phyloP scores from a whole-genome alignment of 2,797 vertebrate species.

The Rhinella marina region DNA sequence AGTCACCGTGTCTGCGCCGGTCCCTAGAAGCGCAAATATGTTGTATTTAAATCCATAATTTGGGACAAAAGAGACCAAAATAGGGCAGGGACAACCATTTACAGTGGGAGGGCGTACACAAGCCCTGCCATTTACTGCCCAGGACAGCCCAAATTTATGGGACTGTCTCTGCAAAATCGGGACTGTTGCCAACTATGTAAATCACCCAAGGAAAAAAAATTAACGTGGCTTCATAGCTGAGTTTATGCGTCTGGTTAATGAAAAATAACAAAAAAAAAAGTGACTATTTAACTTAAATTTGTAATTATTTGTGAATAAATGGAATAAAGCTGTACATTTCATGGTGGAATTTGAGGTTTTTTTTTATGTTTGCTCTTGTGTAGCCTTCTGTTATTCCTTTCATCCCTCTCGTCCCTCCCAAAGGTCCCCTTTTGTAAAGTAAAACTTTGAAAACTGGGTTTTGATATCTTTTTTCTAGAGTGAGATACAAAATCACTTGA shows the following conservation, averaged over 20 bases:
- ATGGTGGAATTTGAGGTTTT: neutral
- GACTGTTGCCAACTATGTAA: neutral
- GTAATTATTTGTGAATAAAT: constrained; percentile 15
- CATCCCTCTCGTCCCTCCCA: neutral
- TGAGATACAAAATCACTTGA: no score
- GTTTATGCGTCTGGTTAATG: constrained; percentile 2
- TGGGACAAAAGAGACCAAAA: no score
- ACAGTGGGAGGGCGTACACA: no score
- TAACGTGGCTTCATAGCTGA: neutral
- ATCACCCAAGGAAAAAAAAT: neutral
- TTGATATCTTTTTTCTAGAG: no score
- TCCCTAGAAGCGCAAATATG: neutral
- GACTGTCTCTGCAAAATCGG: no score
- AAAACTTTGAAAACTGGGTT: no score
- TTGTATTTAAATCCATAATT: no score
- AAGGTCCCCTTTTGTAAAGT: no score
- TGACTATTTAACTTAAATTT: constrained; percentile 27
- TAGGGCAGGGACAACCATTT: no score
- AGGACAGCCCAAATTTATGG: no score
- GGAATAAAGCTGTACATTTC: neutral
- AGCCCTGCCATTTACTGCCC: no score
- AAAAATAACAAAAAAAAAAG: neutral
- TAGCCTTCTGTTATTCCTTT: neutral
- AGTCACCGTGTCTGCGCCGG: neutral
- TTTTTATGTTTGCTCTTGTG: neutral